Conservation (phyloP, 2,797 vertebrate genomes). For the Dermochelys coriacea region DNA sequence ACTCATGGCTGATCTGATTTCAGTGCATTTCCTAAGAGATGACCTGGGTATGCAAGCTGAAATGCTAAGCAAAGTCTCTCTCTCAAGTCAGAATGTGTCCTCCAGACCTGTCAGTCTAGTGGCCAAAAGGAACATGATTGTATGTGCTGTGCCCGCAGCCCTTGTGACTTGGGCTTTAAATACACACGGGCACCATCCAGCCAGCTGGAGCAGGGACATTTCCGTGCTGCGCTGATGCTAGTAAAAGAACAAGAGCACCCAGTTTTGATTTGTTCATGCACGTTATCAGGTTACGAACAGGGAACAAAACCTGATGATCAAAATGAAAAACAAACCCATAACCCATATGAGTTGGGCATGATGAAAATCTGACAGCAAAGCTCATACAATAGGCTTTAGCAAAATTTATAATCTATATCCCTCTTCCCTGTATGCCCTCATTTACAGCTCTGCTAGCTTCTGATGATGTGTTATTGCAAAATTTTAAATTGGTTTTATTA, state of each 20-base stretch:
- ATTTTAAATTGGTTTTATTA: slow-evolving; percentile 19
- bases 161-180: neutral
- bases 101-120: neutral
- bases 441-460: slow-evolving; percentile 26
- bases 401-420: neutral
- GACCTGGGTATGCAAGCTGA: neutral
- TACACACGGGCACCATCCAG: neutral
- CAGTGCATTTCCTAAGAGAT: neutral
- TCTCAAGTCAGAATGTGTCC: slow-evolving; percentile 3
- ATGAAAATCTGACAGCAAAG: slow-evolving; percentile 2
- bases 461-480: slow-evolving; percentile 55
- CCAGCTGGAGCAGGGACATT: accelerated
- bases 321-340: neutral
- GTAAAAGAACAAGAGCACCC: accelerated
- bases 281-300: neutral
- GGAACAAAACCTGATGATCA: accelerated
- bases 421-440: slow-evolving; percentile 36
- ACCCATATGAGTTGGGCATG: neutral
- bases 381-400: accelerated
- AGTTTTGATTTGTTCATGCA: accelerated
- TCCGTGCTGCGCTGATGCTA: neutral
- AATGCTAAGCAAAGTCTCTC: neutral
- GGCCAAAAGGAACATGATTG: accelerated
- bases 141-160: neutral
- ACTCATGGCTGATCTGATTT: accelerated